Base-by-base conservation (phyloP, 2,888 invertebrate genomes). In the Silvanus unidentatus region DNA sequence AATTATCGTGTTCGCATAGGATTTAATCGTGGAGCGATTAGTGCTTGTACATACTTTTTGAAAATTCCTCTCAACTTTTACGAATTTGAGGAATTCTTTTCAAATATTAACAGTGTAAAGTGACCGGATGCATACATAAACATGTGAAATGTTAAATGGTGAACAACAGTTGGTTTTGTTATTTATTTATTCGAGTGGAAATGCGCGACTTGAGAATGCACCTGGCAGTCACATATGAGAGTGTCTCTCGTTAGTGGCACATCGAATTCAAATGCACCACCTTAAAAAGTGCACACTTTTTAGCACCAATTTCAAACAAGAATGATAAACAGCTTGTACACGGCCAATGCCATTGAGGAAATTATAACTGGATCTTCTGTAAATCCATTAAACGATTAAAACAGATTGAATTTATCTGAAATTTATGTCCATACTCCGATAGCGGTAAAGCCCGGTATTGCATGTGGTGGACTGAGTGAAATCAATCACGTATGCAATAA, bases 401-500 rank as follows among this genome's bases (percentile, higher is more conserved):
- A 47, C 57, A 58, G 53, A 58, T 55, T 55, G 53, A 52, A 60
- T 62, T 62, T 63, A 64, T 64, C 60, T 55, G 47, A 54, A 57
- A 65, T 64, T 63, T 65, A 65, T 64, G 63, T 58, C 54, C 53
- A 52, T 56, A 55, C 57, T 22, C 22, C n/a, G n/a, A 22, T 59
- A 59, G 58, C 56, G 55, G 60, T 62, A 62, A 62, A 61, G 59
- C 61, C 54, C 50, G 51, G 54, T 32, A n/a, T 60, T 57, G 60
- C 55, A 51, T 52, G 55, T 40, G n/a, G n/a, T n/a, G 46, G 54
- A 49, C 55, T 49, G 44, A 53, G 49, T 50, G 53, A 54, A 65
- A 69, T 70, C 70, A 69, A 70, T 69, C 69, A 70, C 64, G 57
- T 55, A 52, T 55, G 66, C 68, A 65, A 68, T 70, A 70, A 70